phyloP scores from a whole-genome alignment of 1,140 invertebrate genomes.

The Pogonomyrmex californicus region DNA sequence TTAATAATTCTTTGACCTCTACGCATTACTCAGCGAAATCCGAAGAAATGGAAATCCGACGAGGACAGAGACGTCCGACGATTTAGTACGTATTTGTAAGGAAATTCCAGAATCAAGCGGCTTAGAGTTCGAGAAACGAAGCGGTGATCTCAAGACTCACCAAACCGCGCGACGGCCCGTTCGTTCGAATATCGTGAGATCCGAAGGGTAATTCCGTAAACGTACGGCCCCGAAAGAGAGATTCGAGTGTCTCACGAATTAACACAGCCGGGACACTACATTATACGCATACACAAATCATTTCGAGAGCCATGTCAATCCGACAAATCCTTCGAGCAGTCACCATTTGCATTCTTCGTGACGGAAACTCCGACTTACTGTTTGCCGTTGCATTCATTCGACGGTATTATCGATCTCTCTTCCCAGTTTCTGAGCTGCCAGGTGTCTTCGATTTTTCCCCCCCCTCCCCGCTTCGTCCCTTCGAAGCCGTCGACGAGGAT shows the following conservation, averaged over 20 bases:
- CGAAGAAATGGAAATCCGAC: slow-evolving; percentile 41
- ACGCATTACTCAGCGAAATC: slow-evolving; percentile 11
- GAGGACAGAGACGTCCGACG: background rate
- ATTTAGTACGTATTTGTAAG: background rate
- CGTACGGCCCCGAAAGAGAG: background rate
- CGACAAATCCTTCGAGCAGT: slow-evolving; percentile 28
- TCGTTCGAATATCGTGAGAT: background rate
- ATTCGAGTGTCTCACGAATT: slow-evolving; percentile 19
- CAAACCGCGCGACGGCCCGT: background rate
- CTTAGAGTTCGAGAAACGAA: background rate
- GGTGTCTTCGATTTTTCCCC: slow-evolving; percentile 42
- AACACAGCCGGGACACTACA: background rate
- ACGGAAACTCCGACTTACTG: slow-evolving; percentile 1
- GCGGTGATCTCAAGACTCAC: background rate
- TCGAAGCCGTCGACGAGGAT: slow-evolving; percentile 28
- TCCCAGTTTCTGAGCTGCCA: slow-evolving; percentile 36
- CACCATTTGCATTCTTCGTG: slow-evolving; percentile 26
- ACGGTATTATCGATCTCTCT: slow-evolving; percentile 18
- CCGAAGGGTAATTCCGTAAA: background rate
- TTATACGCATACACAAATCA: slow-evolving; percentile 22
- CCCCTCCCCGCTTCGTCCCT: background rate
- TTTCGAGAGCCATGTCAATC: slow-evolving; percentile 31
- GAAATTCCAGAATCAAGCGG: slow-evolving; percentile 20
- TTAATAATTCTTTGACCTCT: slow-evolving; percentile 73
- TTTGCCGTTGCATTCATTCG: slow-evolving; percentile 27